Base-by-base conservation (phyloP, 2,113 vertebrate species). In the Dasypus novemcinctus region DNA sequence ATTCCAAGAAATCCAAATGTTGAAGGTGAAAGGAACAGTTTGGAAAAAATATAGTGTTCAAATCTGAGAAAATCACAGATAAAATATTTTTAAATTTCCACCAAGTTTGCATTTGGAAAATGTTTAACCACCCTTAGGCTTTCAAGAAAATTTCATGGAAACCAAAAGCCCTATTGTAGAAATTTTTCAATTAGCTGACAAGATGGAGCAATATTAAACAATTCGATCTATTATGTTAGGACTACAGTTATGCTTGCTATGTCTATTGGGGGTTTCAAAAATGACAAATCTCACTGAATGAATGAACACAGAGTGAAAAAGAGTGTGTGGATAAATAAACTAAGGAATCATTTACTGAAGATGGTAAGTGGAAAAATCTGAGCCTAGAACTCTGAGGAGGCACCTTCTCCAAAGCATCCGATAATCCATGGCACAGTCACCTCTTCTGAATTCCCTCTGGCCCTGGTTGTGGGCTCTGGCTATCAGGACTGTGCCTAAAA, bases 11-110 rank as follows among this genome's bases (percentile, higher is more conserved):
- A 63, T 27, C 11, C 74, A 90, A 87, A 78, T 63, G 7, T 69
- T 81, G 31, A 87, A 80, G 23, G 43, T 72, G 46, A 93, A 95
- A 76, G 33, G 88, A 31, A 69, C 0, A 57, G 1, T 64, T 15
- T n/a, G 43, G 36, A 12, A 52, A 93, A 93, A 82, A 36, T 41
- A 33, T 38, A 64, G 23, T 84, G 68, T 69, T 91, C 29, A 64
- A 90, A 27, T 54, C 38, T 82, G 74, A 94, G 33, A 89, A 91
- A 80, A 33, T 66, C 29, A 29, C 54, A 91, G 25, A 49, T 82
- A 92, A 85, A 81, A 94, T 31, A 17, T 15, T 91, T 94, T 57
- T 52, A 92, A 76, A 82, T 88, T 91, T 54, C 14, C 68, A 36
- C 23, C 27, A 49, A 46, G 29, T 87, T 81, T 87, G 7, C 31